A percentile compares a stretch with the other conserved stretches of the same genome.
Evolutionary conservation across 2,113 vertebrate genomes (phyloP).

Genomic region (Vanacampus margaritifer): DNA sequence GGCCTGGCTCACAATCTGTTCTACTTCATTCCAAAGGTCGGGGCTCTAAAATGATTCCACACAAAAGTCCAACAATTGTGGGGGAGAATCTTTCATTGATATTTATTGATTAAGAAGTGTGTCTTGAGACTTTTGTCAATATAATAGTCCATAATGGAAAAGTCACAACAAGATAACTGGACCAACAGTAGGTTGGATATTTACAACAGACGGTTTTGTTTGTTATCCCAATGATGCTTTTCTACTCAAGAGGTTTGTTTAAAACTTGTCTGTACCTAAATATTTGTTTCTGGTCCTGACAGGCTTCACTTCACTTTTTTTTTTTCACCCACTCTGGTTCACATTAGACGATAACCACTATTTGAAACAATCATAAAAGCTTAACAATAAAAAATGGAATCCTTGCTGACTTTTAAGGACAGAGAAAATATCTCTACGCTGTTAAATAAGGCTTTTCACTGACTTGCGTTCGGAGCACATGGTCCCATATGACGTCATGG

Average conservation of each 20-base stretch:
- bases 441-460: constrained; percentile 23
- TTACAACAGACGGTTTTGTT: constrained; percentile 7
- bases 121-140: not conserved
- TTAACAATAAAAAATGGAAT: not conserved
- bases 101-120: not conserved
- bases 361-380: not conserved
- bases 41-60: not conserved
- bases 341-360: not conserved
- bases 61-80: not conserved
- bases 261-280: constrained; percentile 6
- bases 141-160: not conserved
- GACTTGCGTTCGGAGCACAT: constrained; percentile 53
- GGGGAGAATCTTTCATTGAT: not conserved
- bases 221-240: constrained; percentile 1
- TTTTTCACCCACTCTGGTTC: not conserved
- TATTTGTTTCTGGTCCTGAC: constrained; percentile 15
- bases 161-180: not conserved
- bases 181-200: not conserved
- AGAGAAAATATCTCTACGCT: constrained; percentile 8
- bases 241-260: constrained; percentile 13
- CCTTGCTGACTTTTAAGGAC: constrained; percentile 15
- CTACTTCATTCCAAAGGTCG: not conserved
- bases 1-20: not conserved
- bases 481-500: constrained; percentile 59
- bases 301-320: constrained; percentile 12